Evolutionary conservation across 53 echinoderm and acorn worm species (phyloP).

Genomic region (Arbacia lixula): DNA sequence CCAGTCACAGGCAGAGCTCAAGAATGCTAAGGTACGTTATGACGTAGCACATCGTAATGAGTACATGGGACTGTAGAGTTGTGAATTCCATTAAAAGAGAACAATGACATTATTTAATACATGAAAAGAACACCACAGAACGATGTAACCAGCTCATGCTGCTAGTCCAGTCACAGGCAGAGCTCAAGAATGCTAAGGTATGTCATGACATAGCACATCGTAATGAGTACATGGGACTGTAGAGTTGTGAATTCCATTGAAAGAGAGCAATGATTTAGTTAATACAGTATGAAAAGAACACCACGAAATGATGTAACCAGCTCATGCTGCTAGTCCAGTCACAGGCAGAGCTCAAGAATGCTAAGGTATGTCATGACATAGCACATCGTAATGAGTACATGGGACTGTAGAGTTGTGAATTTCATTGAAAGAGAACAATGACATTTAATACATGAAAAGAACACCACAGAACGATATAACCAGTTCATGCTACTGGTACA

Average conservation of each 20-base stretch:
- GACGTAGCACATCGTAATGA: background rate
- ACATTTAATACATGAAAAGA: slow-evolving; percentile 30
- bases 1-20: slow-evolving; percentile 65
- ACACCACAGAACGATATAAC: slow-evolving; percentile 58
- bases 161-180: slow-evolving; percentile 65
- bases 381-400: background rate
- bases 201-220: background rate
- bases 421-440: background rate
- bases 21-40: slow-evolving; percentile 70
- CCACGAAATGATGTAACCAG: slow-evolving; percentile 67
- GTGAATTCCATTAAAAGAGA: background rate
- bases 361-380: slow-evolving; percentile 56
- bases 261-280: background rate
- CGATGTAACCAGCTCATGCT: slow-evolving; percentile 72
- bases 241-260: background rate
- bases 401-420: background rate
- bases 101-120: slow-evolving; percentile 3
- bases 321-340: slow-evolving; percentile 70
- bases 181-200: slow-evolving; percentile 78
- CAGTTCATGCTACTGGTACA: slow-evolving; percentile 74
- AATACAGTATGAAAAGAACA: no score
- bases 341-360: slow-evolving; percentile 67
- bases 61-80: background rate
- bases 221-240: background rate
- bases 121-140: slow-evolving; percentile 60